Base-by-base conservation (phyloP, 2,113 vertebrate species). In the Apteryx mantelli region DNA sequence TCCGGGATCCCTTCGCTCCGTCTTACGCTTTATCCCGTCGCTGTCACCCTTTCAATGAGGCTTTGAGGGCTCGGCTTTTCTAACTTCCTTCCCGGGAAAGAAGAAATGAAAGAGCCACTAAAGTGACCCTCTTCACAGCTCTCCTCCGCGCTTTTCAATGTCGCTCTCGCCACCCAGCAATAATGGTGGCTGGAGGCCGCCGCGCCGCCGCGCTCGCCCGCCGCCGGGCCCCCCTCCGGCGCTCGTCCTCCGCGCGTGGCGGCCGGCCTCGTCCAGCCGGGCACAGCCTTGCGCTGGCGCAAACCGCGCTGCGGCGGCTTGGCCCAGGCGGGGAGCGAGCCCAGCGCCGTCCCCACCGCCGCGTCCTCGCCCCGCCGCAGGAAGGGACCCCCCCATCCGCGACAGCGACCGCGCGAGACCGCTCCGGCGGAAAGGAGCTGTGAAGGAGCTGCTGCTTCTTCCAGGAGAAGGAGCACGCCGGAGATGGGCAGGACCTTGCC, bases 61-160 rank as follows among this genome's bases (percentile, higher is more conserved):
- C 96, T 97, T 98, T 98, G 97, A 98, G 97, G 96, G 89, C 96
- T 96, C 96, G 97, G 97, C 97, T 98, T 98, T 98, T 97, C 97
- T 98, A 98, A 98, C 98, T 98, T 98, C 95, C 97, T 97, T 88
- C 95, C 89, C 26, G 5, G 91, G 71, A 65, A 7, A 7, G 56
- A 24, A 48, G 34, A 74, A 82, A 92, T 52, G 94, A 97, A 96
- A 97, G 95, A 88, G 66, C 94, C 95, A 96, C 97, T 98, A 89
- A 97, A 97, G 89, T 95, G 97, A 97, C 97, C 97, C 97, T 97
- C 96, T 98, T 97, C 97, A 98, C 90, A 82, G 91, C 96, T 90
- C 96, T 95, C 95, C 96, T 95, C 88, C 94, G 83, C 97, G 93
- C 96, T 96, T 96, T 97, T 97, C 96, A 96, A 93, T 89, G 95